Evolutionary conservation across 92 coral and sea anemone genomes (phyloP).

Genomic region (Bergia sp.): DNA sequence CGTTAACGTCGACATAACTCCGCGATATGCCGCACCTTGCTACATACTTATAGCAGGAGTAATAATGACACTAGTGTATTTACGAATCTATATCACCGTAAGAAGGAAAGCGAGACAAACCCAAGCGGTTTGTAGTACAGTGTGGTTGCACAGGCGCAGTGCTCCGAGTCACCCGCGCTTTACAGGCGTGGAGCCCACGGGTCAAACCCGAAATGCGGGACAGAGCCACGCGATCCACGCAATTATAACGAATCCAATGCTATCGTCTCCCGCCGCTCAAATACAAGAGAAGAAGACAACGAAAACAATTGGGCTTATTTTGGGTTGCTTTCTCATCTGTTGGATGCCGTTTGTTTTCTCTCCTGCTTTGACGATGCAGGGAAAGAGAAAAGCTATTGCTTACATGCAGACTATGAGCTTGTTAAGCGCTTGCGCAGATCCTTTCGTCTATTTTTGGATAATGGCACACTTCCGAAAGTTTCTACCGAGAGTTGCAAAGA

Average conservation of each 20-base stretch:
- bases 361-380: not conserved
- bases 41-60: not conserved
- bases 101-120: not conserved
- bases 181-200: not conserved
- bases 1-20: not conserved
- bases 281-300: not conserved
- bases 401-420: not conserved
- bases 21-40: not conserved
- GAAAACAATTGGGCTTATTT: conserved; percentile 7
- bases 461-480: not conserved
- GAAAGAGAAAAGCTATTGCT: not conserved
- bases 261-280: not conserved
- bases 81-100: conserved; percentile 11
- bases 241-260: not conserved
- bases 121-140: not conserved
- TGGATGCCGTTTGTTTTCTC: not conserved
- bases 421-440: conserved; percentile 13
- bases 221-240: not conserved
- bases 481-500: not conserved
- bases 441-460: not conserved
- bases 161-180: too few species aligned
- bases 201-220: not conserved
- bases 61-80: not conserved
- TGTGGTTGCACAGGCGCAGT: not conserved
- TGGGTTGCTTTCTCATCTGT: not conserved